A percentile compares a stretch with the other conserved stretches of the same genome.
Evolutionary conservation across 92 coral and sea anemone genomes (phyloP).

Genomic region (Actinernus sp.): DNA sequence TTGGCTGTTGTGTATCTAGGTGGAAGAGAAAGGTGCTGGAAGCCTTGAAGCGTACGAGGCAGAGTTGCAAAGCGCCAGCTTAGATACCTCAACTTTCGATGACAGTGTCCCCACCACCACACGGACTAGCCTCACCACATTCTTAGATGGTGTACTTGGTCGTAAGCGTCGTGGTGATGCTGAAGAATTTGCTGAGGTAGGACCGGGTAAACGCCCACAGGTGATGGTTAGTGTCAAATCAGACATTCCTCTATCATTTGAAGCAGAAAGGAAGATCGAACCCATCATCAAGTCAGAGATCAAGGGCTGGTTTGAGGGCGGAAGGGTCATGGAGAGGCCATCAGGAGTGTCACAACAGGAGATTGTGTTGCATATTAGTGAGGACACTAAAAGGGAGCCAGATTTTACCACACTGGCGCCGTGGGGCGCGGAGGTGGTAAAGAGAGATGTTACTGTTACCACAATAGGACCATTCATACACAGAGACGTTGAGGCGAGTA

Average conservation of each 20-base stretch:
- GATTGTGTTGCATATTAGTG: conserved; percentile 86
- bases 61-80: conserved; percentile 67
- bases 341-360: conserved; percentile 80
- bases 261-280: conserved; percentile 88
- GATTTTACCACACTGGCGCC: conserved; percentile 70
- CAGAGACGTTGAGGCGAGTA: conserved; percentile 74
- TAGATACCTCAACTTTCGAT: too few species aligned
- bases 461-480: conserved; percentile 88
- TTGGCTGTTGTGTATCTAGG: too few species aligned
- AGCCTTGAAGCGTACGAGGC: conserved; percentile 85
- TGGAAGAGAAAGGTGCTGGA: conserved; percentile 70
- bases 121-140: conserved; percentile 67
- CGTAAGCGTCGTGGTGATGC: conserved; percentile 79
- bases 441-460: conserved; percentile 87
- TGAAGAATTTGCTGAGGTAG: conserved; percentile 72
- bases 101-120: too few species aligned
- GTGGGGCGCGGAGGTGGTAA: conserved; percentile 89
- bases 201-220: conserved; percentile 82
- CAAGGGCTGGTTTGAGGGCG: conserved; percentile 94
- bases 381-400: conserved; percentile 83
- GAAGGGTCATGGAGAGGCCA: conserved; percentile 74
- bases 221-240: conserved; percentile 86
- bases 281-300: conserved; percentile 98
- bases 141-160: conserved; percentile 90
- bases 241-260: conserved; percentile 76